Conservation (phyloP, 2,888 invertebrate species). For the Amphipyra berbera region DNA sequence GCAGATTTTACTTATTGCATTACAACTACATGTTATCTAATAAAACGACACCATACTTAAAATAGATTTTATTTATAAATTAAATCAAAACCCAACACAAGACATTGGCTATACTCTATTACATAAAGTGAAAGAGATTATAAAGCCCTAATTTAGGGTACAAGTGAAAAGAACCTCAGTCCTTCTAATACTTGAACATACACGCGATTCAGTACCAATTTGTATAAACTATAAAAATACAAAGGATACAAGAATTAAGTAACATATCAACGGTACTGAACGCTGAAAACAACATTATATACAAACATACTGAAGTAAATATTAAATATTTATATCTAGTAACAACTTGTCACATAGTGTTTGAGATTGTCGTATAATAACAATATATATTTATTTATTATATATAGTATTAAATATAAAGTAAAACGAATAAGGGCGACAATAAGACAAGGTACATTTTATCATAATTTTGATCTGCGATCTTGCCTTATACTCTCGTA, state of each 20-base stretch:
- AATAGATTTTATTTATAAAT: conserved; percentile 88
- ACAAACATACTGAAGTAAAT: conserved; percentile 57
- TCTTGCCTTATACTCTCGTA: no score
- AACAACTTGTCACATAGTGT: conserved; percentile 52
- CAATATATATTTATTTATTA: conserved; percentile 33
- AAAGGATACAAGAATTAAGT: conserved; percentile 54
- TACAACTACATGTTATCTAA: no score
- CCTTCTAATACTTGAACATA: conserved; percentile 87
- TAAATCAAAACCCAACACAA: conserved; percentile 89
- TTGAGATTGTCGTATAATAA: conserved; percentile 50
- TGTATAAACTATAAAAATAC: conserved; percentile 57
- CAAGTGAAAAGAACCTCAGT: conserved; percentile 88
- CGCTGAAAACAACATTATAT: conserved; percentile 62
- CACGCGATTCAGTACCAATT: conserved; percentile 64
- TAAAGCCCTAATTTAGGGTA: conserved; percentile 90
- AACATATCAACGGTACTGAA: conserved; percentile 56
- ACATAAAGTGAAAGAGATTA: conserved; percentile 84
- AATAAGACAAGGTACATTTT: conserved; percentile 43
- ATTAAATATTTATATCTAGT: conserved; percentile 43
- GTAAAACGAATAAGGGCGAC: conserved; percentile 18
- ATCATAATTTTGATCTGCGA: conserved; percentile 6
- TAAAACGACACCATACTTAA: conserved; percentile 70
- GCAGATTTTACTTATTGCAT: no score
- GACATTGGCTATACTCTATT: conserved; percentile 84
- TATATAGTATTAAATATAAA: conserved; percentile 15